A percentile compares a stretch with the other conserved stretches of the same genome.
phyloP scores from a whole-genome alignment of 1,140 invertebrate genomes.

The Zaprionus kolodkinae region DNA sequence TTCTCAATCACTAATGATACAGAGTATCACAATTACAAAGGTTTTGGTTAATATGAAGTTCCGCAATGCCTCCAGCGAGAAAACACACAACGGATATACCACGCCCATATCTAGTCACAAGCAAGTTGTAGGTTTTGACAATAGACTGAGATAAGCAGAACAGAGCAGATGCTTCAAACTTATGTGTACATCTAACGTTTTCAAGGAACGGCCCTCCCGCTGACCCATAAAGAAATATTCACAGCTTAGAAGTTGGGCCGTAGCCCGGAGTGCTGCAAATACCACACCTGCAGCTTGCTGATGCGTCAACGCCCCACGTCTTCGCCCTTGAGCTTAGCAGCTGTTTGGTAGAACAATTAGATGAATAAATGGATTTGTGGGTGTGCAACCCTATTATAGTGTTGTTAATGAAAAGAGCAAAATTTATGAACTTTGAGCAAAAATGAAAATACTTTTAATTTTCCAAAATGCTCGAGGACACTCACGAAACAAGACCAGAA shows the following conservation, averaged over 20 bases:
- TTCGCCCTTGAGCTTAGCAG: slow-evolving; percentile 33
- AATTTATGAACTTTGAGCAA: slow-evolving; percentile 75
- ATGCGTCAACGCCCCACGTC: neutral
- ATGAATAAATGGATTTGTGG: slow-evolving; percentile 53
- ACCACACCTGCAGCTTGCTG: slow-evolving; percentile 15
- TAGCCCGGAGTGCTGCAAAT: slow-evolving; percentile 3
- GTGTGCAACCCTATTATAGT: slow-evolving; percentile 25
- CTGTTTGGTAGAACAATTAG: slow-evolving; percentile 66
- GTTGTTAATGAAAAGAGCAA: slow-evolving; percentile 66
- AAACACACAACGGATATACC: slow-evolving; percentile 8
- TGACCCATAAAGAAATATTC: slow-evolving; percentile 19
- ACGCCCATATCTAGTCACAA: slow-evolving; percentile 39
- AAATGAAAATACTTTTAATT: slow-evolving; percentile 76
- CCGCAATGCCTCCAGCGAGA: slow-evolving; percentile 15
- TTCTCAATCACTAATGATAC: neutral
- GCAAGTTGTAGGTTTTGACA: slow-evolving; percentile 48
- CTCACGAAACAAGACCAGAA: neutral
- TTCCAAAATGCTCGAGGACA: slow-evolving; percentile 41
- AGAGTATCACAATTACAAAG: slow-evolving; percentile 24
- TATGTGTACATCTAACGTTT: slow-evolving; percentile 29
- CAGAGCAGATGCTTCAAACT: slow-evolving; percentile 19
- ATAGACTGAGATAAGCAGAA: slow-evolving; percentile 35
- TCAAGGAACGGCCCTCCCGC: neutral
- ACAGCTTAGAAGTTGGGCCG: slow-evolving; percentile 10
- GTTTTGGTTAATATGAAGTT: slow-evolving; percentile 33